These are phyloP conservation scores for Ceratothoa steindachneri DNA, from an alignment of 2,888 invertebrate species.

Conservation along the genomic window DNA sequence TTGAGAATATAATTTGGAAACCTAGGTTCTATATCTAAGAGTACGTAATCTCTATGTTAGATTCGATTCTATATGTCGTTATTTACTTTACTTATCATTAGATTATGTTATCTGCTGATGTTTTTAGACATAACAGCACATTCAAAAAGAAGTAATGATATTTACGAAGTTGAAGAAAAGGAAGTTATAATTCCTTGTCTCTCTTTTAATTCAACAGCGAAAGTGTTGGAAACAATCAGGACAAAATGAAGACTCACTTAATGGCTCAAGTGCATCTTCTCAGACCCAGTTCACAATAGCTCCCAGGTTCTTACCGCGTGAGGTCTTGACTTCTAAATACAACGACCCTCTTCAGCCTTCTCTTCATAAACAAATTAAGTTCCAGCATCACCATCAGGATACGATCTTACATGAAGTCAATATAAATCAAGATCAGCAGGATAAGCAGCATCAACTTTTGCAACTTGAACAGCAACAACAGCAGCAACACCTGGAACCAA, in stretches of 20 bases:
- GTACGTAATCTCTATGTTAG: too few species aligned
- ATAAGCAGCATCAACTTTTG: too few species aligned
- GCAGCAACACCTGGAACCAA: not conserved
- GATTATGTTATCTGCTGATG: too few species aligned
- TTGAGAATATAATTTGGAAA: too few species aligned
- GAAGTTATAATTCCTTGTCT: not conserved
- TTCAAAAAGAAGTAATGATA: too few species aligned
- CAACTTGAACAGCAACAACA: too few species aligned
- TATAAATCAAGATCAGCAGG: not conserved
- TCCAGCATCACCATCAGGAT: not conserved
- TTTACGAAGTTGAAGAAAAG: not conserved
- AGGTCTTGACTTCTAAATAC: not conserved
- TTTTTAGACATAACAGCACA: too few species aligned
- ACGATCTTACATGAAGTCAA: not conserved
- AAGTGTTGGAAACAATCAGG: not conserved
- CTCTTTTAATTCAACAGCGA: not conserved
- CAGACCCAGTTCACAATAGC: not conserved
- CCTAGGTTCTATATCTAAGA: too few species aligned
- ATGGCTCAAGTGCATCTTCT: not conserved
- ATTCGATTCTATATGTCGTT: too few species aligned
- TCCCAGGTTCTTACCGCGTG: not conserved
- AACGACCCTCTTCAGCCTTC: not conserved
- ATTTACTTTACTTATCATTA: too few species aligned
- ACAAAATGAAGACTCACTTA: not conserved
- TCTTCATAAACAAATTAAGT: not conserved